Percentiles rank a stretch among this genome's conserved stretches.
Evolutionary conservation across 2,113 vertebrate genomes (phyloP).

Genomic region (Elaphurus davidianus): DNA sequence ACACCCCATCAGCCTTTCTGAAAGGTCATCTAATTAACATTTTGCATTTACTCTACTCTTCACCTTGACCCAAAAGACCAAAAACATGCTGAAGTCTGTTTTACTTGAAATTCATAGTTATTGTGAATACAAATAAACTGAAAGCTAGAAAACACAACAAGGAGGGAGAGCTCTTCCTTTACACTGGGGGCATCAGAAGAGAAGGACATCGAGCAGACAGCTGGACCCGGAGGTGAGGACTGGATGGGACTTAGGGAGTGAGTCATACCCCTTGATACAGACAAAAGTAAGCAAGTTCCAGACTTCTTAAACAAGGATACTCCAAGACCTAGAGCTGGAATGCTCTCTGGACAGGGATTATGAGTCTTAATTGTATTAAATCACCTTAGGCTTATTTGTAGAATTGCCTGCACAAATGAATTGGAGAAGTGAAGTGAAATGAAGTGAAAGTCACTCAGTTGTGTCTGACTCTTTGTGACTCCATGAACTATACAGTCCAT

Average conservation of each 20-base stretch:
- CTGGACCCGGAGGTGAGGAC: background rate
- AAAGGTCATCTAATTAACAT: constrained; percentile 49
- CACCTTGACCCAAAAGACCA: constrained; percentile 30
- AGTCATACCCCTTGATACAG: background rate
- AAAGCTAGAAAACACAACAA: background rate
- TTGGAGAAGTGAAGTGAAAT: background rate
- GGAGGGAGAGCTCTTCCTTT: background rate
- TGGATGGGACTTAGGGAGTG: background rate
- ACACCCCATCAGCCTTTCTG: background rate
- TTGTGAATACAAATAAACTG: background rate
- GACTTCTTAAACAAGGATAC: background rate
- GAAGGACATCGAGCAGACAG: background rate
- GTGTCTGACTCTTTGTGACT: background rate
- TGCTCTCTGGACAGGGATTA: background rate
- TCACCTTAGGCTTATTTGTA: background rate
- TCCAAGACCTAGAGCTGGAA: background rate
- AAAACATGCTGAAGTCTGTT: background rate
- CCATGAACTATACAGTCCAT: background rate
- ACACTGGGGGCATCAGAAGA: background rate
- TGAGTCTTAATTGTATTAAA: background rate
- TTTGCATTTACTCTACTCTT: constrained; percentile 41
- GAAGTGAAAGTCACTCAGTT: background rate
- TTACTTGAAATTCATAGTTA: background rate
- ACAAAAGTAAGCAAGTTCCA: background rate
- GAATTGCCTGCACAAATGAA: background rate